Evolutionary conservation across 1,140 invertebrate species (phyloP).

Genomic region (Pomacea maculata): DNA sequence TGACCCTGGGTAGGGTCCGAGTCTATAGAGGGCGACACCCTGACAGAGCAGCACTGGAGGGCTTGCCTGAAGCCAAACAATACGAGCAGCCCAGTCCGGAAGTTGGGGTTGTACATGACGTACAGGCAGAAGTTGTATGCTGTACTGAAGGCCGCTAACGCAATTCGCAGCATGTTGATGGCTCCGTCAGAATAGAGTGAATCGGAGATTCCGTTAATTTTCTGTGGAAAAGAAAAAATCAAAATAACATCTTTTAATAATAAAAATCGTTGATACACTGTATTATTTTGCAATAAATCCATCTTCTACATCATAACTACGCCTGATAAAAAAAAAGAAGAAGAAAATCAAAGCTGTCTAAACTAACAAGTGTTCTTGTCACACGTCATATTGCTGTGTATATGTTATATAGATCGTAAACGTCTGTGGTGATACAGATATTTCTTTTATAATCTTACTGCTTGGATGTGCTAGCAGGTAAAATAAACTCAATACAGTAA

Average conservation of each 20-base stretch:
- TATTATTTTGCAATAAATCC: too few species aligned
- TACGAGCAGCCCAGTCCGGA: constrained; percentile 25
- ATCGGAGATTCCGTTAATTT: constrained; percentile 28
- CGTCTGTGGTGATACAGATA: too few species aligned
- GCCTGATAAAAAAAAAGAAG: too few species aligned
- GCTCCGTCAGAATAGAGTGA: constrained; percentile 16
- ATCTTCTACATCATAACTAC: too few species aligned
- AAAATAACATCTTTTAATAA: too few species aligned
- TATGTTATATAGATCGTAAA: too few species aligned
- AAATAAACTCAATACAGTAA: neutral
- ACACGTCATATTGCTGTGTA: too few species aligned
- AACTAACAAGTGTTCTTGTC: too few species aligned
- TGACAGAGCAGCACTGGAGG: neutral
- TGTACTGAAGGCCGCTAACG: constrained; percentile 37
- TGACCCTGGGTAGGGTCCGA: neutral
- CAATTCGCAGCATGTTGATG: constrained; percentile 27
- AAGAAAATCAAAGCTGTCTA: too few species aligned
- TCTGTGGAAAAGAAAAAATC: constrained; percentile 28
- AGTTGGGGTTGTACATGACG: constrained; percentile 38
- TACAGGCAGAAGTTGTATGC: constrained; percentile 45
- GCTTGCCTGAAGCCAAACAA: constrained; percentile 10
- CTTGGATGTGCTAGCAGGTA: too few species aligned
- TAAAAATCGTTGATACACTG: too few species aligned
- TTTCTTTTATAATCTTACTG: too few species aligned
- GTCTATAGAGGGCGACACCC: neutral